A percentile compares a stretch with the other conserved stretches of the same genome.
These are phyloP conservation scores for Brachyhypopomus gauderio DNA, from an alignment of 2,113 vertebrate species.

Conservation along the genomic window DNA sequence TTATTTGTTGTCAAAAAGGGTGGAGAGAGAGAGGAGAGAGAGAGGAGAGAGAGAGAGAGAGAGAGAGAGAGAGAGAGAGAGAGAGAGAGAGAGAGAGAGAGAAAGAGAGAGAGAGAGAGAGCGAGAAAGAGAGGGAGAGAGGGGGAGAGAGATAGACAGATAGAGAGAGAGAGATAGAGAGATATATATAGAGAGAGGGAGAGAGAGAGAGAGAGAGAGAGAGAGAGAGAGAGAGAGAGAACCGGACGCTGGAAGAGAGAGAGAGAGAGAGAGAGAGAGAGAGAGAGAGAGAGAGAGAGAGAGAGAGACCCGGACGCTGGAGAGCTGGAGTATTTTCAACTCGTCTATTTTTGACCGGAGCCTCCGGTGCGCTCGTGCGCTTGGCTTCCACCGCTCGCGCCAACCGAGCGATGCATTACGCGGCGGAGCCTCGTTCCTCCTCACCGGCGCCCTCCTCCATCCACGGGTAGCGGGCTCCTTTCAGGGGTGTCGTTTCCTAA, in stretches of 20 bases:
- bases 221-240: not conserved
- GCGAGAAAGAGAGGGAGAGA: not conserved
- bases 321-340: constrained; percentile 71
- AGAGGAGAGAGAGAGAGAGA: not conserved
- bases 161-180: not conserved
- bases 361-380: no score
- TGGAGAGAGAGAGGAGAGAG: not conserved
- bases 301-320: constrained; percentile 55
- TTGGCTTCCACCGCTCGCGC: constrained; percentile 57
- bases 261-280: constrained; percentile 1
- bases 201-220: constrained; percentile 10
- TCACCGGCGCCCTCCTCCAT: constrained; percentile 64
- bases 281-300: not conserved
- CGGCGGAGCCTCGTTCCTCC: constrained; percentile 52
- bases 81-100: not conserved
- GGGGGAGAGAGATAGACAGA: not conserved
- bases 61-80: not conserved
- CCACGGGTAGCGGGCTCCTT: constrained; percentile 45
- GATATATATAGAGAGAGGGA: constrained; percentile 10
- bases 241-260: no score
- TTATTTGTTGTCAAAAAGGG: no score
- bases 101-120: not conserved
- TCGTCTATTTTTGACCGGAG: constrained; percentile 59
- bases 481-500: not conserved
- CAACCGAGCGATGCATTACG: constrained; percentile 66